Conservation (phyloP, 2,888 invertebrate species). For the Hydroisotoma schaefferi region DNA sequence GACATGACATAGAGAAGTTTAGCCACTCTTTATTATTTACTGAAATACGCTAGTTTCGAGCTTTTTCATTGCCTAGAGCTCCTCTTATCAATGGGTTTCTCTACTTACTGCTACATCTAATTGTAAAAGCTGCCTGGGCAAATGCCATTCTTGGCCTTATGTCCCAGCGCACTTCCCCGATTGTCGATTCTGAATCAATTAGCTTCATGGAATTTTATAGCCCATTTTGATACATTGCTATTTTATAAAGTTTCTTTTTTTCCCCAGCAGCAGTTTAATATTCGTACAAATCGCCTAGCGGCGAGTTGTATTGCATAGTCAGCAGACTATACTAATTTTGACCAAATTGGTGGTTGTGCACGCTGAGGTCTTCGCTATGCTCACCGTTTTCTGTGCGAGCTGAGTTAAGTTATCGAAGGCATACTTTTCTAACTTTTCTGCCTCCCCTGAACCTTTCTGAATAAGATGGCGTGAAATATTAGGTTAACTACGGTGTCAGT, state of each 20-base stretch:
- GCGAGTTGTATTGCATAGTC: too few relatives aligned
- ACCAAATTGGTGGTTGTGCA: too few relatives aligned
- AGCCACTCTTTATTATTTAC: constrained; percentile 10
- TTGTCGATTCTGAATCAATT: not conserved
- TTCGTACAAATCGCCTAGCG: too few relatives aligned
- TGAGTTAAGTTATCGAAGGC: too few relatives aligned
- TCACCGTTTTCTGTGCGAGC: too few relatives aligned
- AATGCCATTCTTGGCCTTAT: constrained; percentile 9
- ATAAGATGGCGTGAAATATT: too few relatives aligned
- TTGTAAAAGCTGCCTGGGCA: constrained; percentile 11
- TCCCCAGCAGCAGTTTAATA: not conserved
- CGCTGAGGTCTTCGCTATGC: too few relatives aligned
- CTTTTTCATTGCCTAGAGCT: constrained; percentile 1
- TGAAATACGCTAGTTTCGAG: constrained; percentile 15
- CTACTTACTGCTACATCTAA: not conserved
- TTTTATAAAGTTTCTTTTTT: not conserved
- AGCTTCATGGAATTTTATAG: not conserved
- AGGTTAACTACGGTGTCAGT: too few relatives aligned
- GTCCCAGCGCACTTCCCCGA: constrained; percentile 6
- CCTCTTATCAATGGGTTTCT: constrained; percentile 8
- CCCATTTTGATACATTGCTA: not conserved
- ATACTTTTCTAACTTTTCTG: too few relatives aligned
- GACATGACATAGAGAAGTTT: not conserved
- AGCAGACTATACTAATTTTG: too few relatives aligned
- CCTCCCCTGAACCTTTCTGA: too few relatives aligned